Percentiles rank a stretch among this genome's conserved stretches.
These are phyloP conservation scores for Protobothrops mucrosquamatus DNA, from an alignment of 2,113 vertebrate species.

Conservation along the genomic window DNA sequence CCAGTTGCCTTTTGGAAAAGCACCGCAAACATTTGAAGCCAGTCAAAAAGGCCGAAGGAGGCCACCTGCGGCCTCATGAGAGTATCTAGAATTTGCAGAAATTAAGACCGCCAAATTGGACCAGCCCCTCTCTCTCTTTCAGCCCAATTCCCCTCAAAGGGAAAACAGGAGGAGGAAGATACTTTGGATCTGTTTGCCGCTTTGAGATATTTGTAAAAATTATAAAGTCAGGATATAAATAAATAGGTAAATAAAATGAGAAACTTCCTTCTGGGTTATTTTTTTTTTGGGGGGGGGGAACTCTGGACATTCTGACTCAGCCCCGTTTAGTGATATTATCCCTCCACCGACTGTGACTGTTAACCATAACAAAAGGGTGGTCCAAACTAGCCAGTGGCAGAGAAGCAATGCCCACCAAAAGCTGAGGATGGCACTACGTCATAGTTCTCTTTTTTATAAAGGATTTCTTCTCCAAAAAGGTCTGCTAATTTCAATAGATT, in stretches of 20 bases:
- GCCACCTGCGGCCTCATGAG: background rate
- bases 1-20: background rate
- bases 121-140: background rate
- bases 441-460: background rate
- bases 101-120: background rate
- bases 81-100: background rate
- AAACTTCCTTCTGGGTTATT: background rate
- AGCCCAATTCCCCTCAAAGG: background rate
- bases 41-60: background rate
- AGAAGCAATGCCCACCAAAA: background rate
- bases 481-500: background rate
- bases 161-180: background rate
- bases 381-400: background rate
- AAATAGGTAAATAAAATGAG: background rate
- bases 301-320: background rate
- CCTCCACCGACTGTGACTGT: background rate
- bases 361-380: background rate
- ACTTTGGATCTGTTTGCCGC: background rate
- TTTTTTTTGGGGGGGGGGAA: background rate
- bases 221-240: background rate
- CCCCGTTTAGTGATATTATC: background rate
- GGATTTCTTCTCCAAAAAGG: background rate
- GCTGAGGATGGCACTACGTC: background rate
- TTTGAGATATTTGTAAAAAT: background rate
- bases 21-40: background rate